Evolutionary conservation across 2,888 invertebrate genomes (phyloP), one percentile per base, ranked within the genome.

Genomic region (Melieria crassipennis): DNA sequence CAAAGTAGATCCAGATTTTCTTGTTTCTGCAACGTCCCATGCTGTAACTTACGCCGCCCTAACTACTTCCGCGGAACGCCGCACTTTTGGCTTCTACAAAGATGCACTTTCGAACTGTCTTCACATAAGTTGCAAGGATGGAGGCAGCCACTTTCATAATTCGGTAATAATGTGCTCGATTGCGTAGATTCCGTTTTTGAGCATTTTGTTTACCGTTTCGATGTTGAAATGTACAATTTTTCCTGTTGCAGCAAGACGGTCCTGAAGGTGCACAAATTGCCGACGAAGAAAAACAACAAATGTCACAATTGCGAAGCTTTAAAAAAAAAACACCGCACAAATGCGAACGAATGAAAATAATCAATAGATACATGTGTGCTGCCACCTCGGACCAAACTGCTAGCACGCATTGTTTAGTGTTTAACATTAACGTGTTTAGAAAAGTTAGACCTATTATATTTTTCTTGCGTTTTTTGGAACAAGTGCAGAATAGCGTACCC

Each of bases 1-100:
- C 80, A 66, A 81, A 81, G 61, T 81, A 82, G 43, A 78, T 72
- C 67, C 82, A 74, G 5, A 82, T 79, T 71, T 80, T 82, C 50
- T 78, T 79, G 64, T 81, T 82, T 60, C 79, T 56, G 61, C 61
- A 55, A 13, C 72, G 64, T 10, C 72, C 69, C 72, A 72, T 72
- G 52, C 42, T 30, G 30, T 30, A 30, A 30, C 30, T 30, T 30
- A 30, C 30, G 30, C 30, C 30, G 3, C 30, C 30, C 30, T 30
- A 30, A 30, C 30, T 30, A 30, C 30, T 30, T 30, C 30, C 3
- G 30, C 30, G 2, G 30, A 30, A 30, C 30, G 30, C 30, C 30
- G 30, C 30, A 30, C 30, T 30, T 30, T 30, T 30, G 30, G 30
- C 30, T 30, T 30, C 30, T 30, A 30, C 30, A 30, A 30, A 2